Evolutionary conservation across 2,113 vertebrate genomes (phyloP).

Genomic region (Lepisosteus osseus): DNA sequence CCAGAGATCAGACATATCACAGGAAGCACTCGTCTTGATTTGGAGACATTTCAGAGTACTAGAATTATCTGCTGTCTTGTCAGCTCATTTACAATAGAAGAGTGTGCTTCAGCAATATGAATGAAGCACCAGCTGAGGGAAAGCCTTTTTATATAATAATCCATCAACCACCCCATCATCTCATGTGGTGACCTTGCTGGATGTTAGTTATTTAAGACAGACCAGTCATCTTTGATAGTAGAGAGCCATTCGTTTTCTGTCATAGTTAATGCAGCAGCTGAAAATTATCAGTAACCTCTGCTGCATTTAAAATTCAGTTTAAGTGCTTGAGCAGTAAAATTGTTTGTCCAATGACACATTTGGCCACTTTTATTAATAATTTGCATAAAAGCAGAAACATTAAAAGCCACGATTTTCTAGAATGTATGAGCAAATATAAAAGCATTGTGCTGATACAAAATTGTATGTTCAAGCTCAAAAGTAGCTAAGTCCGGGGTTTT

Average conservation of each 20-base stretch:
- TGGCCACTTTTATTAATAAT: too few relatives aligned
- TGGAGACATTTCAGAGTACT: slow-evolving; percentile 3
- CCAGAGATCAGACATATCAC: background rate
- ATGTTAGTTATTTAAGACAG: slow-evolving; percentile 2
- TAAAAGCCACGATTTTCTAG: too few relatives aligned
- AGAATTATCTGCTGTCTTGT: slow-evolving; percentile 7
- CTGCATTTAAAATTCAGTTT: background rate
- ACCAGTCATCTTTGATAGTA: background rate
- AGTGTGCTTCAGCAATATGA: background rate
- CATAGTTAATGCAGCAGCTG: background rate
- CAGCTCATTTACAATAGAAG: slow-evolving; percentile 10
- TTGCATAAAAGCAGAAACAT: too few relatives aligned
- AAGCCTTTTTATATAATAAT: slow-evolving; percentile 5
- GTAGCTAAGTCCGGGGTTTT: too few relatives aligned
- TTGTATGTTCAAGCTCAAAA: too few relatives aligned
- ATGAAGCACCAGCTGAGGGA: slow-evolving; percentile 5
- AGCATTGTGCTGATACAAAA: too few relatives aligned
- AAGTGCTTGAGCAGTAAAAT: too few relatives aligned
- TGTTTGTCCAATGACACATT: too few relatives aligned
- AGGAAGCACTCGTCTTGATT: slow-evolving; percentile 1
- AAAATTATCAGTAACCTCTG: background rate
- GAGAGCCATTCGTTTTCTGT: background rate
- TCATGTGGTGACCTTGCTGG: slow-evolving; percentile 3
- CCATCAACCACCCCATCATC: too few relatives aligned
- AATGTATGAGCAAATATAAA: too few relatives aligned